phyloP scores from a whole-genome alignment of 2,797 vertebrate genomes.

The Sylvia borin region DNA sequence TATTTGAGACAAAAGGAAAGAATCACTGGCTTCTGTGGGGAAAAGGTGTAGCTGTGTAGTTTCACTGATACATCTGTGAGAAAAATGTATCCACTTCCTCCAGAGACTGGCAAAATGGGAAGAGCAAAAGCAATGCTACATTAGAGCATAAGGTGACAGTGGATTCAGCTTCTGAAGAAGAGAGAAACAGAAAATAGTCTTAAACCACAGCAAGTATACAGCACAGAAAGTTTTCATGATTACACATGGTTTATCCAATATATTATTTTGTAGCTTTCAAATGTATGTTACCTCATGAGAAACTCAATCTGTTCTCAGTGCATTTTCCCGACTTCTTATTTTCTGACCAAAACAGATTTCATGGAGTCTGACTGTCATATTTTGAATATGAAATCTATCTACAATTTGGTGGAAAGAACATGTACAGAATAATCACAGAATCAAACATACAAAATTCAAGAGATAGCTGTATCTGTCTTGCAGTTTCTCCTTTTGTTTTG shows the following conservation, averaged over 20 bases:
- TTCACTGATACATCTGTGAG: not conserved
- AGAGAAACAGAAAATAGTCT: not conserved
- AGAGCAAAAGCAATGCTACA: not conserved
- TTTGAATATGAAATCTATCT: not conserved
- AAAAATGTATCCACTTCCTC: not conserved
- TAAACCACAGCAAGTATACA: not conserved
- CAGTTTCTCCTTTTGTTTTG: not conserved
- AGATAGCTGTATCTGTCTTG: not conserved
- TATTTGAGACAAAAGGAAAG: not conserved
- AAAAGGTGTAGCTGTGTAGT: not conserved
- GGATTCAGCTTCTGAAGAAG: not conserved
- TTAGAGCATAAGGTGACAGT: not conserved
- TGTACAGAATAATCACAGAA: not conserved
- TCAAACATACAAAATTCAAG: not conserved
- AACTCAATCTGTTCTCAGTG: not conserved
- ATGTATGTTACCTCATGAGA: not conserved
- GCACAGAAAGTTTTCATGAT: not conserved
- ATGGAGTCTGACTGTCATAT: not conserved
- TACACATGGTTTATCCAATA: not conserved
- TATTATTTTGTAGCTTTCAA: not conserved
- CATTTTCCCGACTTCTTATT: not conserved
- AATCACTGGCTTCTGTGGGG: not conserved
- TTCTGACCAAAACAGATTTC: not conserved
- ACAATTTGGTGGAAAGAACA: not conserved
- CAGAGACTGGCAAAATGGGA: not conserved